Base-by-base conservation (phyloP, 2,888 invertebrate species). In the Eulithis testata region DNA sequence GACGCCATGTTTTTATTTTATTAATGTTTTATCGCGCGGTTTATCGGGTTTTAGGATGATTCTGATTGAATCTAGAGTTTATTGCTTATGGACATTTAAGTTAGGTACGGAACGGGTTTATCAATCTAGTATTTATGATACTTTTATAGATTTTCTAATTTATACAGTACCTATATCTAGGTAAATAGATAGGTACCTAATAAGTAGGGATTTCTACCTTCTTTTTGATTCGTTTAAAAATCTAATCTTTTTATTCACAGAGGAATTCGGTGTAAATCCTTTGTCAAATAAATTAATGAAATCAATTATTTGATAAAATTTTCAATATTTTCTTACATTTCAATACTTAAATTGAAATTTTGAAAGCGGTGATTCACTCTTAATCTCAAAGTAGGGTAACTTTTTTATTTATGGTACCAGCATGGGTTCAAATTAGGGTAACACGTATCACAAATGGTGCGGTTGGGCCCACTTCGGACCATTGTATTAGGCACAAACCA, bases 1-100 rank as follows among this genome's bases (percentile, higher is more conserved):
- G 70, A 64, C 53, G 64, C 58, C 57, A 31, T 69, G 68, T 68
- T 66, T 63, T 67, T 67, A 55, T 69, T 68, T 67, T 65, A 72
- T 71, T 72, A 72, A 71, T 65, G 52, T 65, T 68, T 66, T 65
- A 63, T 63, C 50, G 52, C 52, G 21, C n/a, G 51, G 44, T 44
- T 57, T 61, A 60, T 47, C 14, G 59, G 37, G 11, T 14, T 68
- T 66, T 66, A 52, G 52, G n/a, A 31, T 54, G 51, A 45, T 57
- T 57, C 47, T 7, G 51, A 36, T 63, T 63, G 55, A 14, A 8
- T 54, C 49, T 49, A 21, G 21, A 61, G 11, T 37, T 36, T n/a
- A 36, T 21, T 49, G 21, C 8, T 49, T 49, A 21, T 49, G 9
- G 8, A 21, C 21, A 12, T 8, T 47, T 47, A 2, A 5, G 44